Evolutionary conservation across 2,113 vertebrate species (phyloP).

Genomic region (Verasper variegatus): DNA sequence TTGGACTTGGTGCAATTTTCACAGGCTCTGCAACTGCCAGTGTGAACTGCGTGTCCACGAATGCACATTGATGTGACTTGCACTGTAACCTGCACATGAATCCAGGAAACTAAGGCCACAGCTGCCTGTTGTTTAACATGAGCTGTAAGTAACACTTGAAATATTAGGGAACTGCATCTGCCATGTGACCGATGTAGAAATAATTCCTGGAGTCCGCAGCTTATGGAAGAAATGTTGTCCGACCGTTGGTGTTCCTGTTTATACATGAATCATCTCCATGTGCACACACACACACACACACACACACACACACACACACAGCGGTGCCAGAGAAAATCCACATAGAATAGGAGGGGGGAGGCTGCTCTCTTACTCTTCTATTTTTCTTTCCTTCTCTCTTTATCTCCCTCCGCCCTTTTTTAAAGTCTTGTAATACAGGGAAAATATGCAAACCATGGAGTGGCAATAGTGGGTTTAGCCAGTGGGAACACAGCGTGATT

Average conservation of each 20-base stretch:
- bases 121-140: constrained; percentile 36
- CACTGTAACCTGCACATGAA: constrained; percentile 45
- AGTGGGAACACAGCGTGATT: constrained; percentile 84
- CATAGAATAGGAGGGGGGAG: constrained; percentile 59
- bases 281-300: constrained; percentile 28
- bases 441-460: constrained; percentile 85
- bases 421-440: constrained; percentile 79
- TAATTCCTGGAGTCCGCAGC: constrained; percentile 56
- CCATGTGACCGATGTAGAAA: constrained; percentile 61
- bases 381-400: constrained; percentile 49
- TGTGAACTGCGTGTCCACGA: constrained; percentile 2
- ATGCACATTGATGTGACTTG: constrained; percentile 43
- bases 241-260: constrained; percentile 63
- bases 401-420: constrained; percentile 63
- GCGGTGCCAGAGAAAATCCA: constrained; percentile 60
- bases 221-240: constrained; percentile 63
- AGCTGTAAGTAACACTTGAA: constrained; percentile 32
- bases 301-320: constrained; percentile 38
- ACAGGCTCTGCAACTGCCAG: constrained; percentile 10
- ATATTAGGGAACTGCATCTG: constrained; percentile 34
- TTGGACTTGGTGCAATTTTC: constrained; percentile 19
- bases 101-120: constrained; percentile 25
- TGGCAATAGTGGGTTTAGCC: constrained; percentile 80
- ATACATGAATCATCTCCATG: constrained; percentile 63
- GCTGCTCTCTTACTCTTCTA: constrained; percentile 42